These are phyloP conservation scores for Ommatoiulus sabulosus DNA, from an alignment of 2,888 invertebrate genomes.

Conservation along the genomic window DNA sequence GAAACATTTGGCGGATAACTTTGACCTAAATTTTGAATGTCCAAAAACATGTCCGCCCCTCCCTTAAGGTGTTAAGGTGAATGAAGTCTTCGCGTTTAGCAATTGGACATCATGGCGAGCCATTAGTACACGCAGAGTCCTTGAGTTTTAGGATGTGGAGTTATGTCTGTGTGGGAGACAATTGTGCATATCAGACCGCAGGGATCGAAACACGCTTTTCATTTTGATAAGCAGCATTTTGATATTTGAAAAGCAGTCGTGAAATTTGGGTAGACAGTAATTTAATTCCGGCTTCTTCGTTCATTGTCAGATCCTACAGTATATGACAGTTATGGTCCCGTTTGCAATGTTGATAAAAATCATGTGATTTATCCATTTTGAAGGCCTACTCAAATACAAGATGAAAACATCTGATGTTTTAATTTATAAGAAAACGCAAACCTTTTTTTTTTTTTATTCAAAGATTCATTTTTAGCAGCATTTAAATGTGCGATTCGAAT, in stretches of 20 bases:
- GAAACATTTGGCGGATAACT: slow-evolving; percentile 21
- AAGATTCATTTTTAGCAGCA: no score
- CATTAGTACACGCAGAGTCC: slow-evolving; percentile 35
- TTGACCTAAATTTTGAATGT: slow-evolving; percentile 50
- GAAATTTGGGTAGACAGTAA: neutral
- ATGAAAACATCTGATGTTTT: no score
- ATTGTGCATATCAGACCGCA: neutral
- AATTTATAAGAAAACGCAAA: no score
- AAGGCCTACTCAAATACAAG: no score
- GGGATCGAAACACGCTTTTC: neutral
- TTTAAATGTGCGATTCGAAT: no score
- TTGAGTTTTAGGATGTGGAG: slow-evolving; percentile 34
- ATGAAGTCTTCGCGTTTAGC: neutral
- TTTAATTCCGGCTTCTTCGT: neutral
- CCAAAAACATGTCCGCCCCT: slow-evolving; percentile 44
- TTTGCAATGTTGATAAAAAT: no score
- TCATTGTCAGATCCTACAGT: neutral
- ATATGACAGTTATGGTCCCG: neutral
- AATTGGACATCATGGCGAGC: neutral
- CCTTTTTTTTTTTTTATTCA: no score
- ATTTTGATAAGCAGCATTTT: neutral
- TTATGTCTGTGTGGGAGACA: slow-evolving; percentile 45
- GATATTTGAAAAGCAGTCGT: neutral
- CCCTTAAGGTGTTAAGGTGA: slow-evolving; percentile 35
- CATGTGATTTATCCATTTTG: no score